Evolutionary conservation across 1,140 invertebrate genomes (phyloP).

Genomic region (Atopsyche davidsoni): DNA sequence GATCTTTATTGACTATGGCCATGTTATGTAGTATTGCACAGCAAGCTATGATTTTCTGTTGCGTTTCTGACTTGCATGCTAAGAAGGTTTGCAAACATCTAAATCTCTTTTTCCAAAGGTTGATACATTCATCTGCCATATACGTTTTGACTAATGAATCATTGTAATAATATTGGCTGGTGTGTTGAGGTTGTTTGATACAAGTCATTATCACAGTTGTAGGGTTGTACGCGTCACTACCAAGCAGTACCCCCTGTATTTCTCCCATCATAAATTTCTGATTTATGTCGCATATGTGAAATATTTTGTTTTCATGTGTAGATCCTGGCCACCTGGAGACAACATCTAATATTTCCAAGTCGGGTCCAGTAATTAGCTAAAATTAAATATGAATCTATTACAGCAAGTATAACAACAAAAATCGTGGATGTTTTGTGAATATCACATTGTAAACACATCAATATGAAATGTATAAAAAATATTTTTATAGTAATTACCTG

Average conservation of each 20-base stretch:
- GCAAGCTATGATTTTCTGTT: constrained; percentile 26
- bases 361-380: constrained; percentile 25
- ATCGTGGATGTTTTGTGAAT: too few relatives aligned
- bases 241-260: constrained; percentile 23
- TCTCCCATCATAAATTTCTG: constrained; percentile 19
- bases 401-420: background rate
- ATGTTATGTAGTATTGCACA: constrained; percentile 28
- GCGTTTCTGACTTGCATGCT: constrained; percentile 25
- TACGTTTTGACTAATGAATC: constrained; percentile 25
- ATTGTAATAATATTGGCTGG: constrained; percentile 27
- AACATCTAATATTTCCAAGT: constrained; percentile 24
- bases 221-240: constrained; percentile 20
- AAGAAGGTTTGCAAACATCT: constrained; percentile 25
- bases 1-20: constrained; percentile 25
- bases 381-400: constrained; percentile 12
- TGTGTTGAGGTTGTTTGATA: constrained; percentile 21
- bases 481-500: too few relatives aligned
- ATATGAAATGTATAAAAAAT: background rate
- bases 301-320: constrained; percentile 27
- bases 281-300: constrained; percentile 16
- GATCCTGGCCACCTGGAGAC: constrained; percentile 23
- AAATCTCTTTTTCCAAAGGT: constrained; percentile 26
- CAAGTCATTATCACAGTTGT: constrained; percentile 23
- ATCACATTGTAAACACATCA: too few relatives aligned
- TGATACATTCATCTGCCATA: constrained; percentile 18